Evolutionary conservation across 2,888 invertebrate genomes (phyloP), one percentile per base, ranked within the genome.

Genomic region (Keiferia lycopersicella): DNA sequence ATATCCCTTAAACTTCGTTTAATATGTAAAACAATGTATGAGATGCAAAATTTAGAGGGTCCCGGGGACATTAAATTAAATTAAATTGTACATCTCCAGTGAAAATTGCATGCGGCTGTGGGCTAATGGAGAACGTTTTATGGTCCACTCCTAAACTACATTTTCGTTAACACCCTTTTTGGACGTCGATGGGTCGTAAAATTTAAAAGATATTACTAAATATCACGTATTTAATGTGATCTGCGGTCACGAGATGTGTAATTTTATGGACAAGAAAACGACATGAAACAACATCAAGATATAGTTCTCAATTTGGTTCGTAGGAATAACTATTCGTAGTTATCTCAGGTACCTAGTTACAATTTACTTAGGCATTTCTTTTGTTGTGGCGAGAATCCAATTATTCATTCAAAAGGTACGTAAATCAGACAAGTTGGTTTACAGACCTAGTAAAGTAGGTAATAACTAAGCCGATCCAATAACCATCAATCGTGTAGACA

Each of bases 1-100:
- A 56, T 56, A 16, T 34, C 56, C 8, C 11, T 39, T 58, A 58
- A 39, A 30, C 39, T 65, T 39, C 51, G 51, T 67, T 80, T 73
- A 74, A 72, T 77, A 81, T 81, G 82, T 75, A 78, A 82, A 82
- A 76, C 76, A 82, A 82, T 82, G 80, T 78, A 80, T 79, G 68
- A 59, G 65, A 48, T 67, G 66, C 66, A 66, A 69, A 71, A 70
- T 65, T 69, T 66, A 67, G 65, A 69, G 69, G 64, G 68, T 70
- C 70, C 65, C 69, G 73, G 34, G 60, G 63, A 39, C 65, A 68
- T 66, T 76, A 77, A 76, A 81, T 80, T 79, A 77, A 76, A 81
- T 80, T 79, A 79, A 79, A 77, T 74, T 67, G 69, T 68, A 65
- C 71, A 68, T 70, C 69, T 66, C 69, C 69, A 68, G 64, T 69